Percentiles rank a stretch among this genome's conserved stretches.
phyloP scores from a whole-genome alignment of 2,797 vertebrate genomes.

The Pygocentrus nattereri region DNA sequence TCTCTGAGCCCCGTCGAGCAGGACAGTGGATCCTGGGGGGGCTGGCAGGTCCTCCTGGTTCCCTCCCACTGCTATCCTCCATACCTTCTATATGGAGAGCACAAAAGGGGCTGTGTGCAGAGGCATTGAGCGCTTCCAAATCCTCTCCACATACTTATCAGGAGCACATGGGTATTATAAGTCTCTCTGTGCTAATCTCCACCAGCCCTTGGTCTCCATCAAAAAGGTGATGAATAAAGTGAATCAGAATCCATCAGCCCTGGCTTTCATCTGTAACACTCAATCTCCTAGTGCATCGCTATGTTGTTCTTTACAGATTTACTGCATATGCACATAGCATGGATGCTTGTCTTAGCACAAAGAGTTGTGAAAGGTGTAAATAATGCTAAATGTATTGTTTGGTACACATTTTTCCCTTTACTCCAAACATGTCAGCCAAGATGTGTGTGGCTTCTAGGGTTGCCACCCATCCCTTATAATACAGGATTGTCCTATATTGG shows the following conservation, averaged over 20 bases:
- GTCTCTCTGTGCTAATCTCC: slow-evolving; percentile 24
- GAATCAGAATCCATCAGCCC: neutral
- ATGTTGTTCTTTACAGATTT: neutral
- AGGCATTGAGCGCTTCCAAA: slow-evolving; percentile 35
- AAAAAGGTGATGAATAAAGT: slow-evolving; percentile 2
- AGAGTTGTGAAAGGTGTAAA: too few species aligned
- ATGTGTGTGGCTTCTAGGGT: too few species aligned
- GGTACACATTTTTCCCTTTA: too few species aligned
- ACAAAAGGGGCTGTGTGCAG: slow-evolving; percentile 27
- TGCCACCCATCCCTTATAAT: too few species aligned
- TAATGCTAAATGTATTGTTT: too few species aligned
- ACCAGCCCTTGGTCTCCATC: neutral
- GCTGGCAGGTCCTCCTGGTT: slow-evolving; percentile 17
- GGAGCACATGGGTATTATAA: slow-evolving; percentile 22
- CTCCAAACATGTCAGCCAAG: too few species aligned
- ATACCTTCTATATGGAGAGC: slow-evolving; percentile 32
- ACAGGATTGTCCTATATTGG: too few species aligned
- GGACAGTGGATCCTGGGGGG: slow-evolving; percentile 48
- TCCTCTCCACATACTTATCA: slow-evolving; percentile 40
- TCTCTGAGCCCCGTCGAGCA: slow-evolving; percentile 60
- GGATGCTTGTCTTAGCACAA: neutral
- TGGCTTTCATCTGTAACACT: neutral
- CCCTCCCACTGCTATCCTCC: slow-evolving; percentile 33
- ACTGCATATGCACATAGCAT: neutral
- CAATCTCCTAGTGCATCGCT: neutral